A percentile compares a stretch with the other conserved stretches of the same genome.
phyloP scores from a whole-genome alignment of 1,140 invertebrate species.

The Holotrichia oblita region DNA sequence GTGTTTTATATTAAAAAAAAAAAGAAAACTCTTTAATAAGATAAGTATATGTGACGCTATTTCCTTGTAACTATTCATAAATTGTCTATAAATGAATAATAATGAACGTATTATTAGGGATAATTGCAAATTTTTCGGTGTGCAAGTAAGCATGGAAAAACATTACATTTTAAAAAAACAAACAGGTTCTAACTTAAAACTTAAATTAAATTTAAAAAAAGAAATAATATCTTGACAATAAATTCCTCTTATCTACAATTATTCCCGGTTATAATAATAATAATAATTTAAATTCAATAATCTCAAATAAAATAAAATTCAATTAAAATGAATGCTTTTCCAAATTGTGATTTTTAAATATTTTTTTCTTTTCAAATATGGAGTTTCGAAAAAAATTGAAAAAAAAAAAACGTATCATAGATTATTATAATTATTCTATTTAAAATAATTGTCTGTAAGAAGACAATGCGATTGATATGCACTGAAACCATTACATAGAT shows the following conservation, averaged over 20 bases:
- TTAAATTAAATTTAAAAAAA: not conserved
- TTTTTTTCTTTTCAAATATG: too few relatives aligned
- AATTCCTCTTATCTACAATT: not conserved
- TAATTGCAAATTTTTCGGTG: not conserved
- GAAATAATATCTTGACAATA: not conserved
- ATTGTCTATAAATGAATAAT: not conserved
- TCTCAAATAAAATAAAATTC: too few relatives aligned
- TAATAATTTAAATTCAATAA: not conserved
- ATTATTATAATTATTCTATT: too few relatives aligned
- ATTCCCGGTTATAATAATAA: not conserved
- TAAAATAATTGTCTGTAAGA: too few relatives aligned
- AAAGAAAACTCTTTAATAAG: not conserved
- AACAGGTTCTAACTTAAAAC: not conserved
- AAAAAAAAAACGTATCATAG: too few relatives aligned
- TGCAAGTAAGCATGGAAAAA: not conserved
- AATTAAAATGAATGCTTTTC: too few relatives aligned
- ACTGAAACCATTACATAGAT: too few relatives aligned
- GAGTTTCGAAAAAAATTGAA: too few relatives aligned
- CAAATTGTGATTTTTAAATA: too few relatives aligned
- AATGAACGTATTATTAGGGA: not conserved
- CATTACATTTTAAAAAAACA: not conserved
- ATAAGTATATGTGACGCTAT: not conserved
- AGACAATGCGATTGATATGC: too few relatives aligned
- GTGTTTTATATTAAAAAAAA: constrained; percentile 18
- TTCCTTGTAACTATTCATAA: not conserved